A percentile compares a stretch with the other conserved stretches of the same genome.
These are phyloP conservation scores for Alaudala cheleensis DNA, from an alignment of 2,113 vertebrate species.

Conservation along the genomic window DNA sequence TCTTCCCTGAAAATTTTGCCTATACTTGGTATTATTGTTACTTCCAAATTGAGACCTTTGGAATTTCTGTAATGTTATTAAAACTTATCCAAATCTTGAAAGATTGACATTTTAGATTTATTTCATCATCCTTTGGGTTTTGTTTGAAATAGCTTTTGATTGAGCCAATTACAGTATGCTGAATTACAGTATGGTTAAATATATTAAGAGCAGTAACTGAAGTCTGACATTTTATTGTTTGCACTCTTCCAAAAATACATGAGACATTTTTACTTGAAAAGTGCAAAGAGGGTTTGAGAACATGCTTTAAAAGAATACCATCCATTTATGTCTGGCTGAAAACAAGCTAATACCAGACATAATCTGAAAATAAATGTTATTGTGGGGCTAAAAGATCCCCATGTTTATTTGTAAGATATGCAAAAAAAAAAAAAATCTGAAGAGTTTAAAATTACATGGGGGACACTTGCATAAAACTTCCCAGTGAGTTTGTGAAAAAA, in stretches of 20 bases:
- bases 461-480: background rate
- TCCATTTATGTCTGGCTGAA: background rate
- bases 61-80: slow-evolving; percentile 61
- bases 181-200: slow-evolving; percentile 18
- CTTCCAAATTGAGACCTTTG: slow-evolving; percentile 32
- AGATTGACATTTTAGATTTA: slow-evolving; percentile 59
- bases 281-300: background rate
- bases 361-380: background rate
- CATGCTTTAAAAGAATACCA: background rate
- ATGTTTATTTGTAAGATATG: background rate
- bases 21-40: slow-evolving; percentile 49
- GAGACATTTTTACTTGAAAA: slow-evolving; percentile 23
- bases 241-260: slow-evolving; percentile 29
- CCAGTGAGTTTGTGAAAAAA: background rate
- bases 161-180: slow-evolving; percentile 42
- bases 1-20: slow-evolving; percentile 20
- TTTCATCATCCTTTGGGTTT: slow-evolving; percentile 52
- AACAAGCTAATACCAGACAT: background rate
- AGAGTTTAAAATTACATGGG: background rate
- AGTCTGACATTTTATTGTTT: slow-evolving; percentile 46
- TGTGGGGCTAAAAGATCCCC: background rate
- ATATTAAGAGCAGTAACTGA: slow-evolving; percentile 39
- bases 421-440: background rate
- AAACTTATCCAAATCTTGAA: slow-evolving; percentile 54
- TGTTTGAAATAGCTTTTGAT: slow-evolving; percentile 65